phyloP scores from a whole-genome alignment of 2,113 vertebrate genomes.

The Datnioides undecimradiatus region DNA sequence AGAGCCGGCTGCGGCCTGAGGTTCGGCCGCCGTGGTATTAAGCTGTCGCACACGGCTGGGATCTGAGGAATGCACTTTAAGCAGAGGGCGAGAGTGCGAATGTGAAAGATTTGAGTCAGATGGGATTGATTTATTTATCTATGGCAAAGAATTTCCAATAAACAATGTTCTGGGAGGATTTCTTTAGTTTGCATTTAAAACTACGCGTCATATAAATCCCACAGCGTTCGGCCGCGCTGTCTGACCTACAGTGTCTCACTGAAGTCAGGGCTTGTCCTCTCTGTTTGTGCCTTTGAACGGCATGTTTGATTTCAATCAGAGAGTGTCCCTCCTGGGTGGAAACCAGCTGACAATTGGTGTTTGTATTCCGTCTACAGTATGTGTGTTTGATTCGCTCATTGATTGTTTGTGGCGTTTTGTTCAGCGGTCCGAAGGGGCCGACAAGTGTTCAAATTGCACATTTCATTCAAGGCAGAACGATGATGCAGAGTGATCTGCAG shows the following conservation, averaged over 20 bases:
- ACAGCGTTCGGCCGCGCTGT: not conserved
- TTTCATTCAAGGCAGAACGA: conserved; percentile 63
- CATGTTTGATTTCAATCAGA: conserved; percentile 51
- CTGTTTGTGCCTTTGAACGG: conserved; percentile 36
- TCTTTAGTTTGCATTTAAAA: conserved; percentile 5
- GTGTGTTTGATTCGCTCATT: conserved; percentile 57
- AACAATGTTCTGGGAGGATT: not conserved
- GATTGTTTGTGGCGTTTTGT: conserved; percentile 60
- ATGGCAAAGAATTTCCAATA: not conserved
- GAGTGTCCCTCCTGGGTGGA: conserved; percentile 17
- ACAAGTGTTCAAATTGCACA: conserved; percentile 68
- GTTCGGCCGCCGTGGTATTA: not conserved
- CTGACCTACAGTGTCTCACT: conserved; percentile 12
- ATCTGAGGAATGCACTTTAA: conserved; percentile 31
- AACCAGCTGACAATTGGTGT: conserved; percentile 44
- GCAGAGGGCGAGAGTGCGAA: conserved; percentile 10
- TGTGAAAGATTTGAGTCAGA: conserved; percentile 22
- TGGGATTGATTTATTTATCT: conserved; percentile 3
- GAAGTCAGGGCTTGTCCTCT: conserved; percentile 11
- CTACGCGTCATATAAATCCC: not conserved
- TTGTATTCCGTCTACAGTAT: conserved; percentile 53
- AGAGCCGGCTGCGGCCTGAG: conserved; percentile 25
- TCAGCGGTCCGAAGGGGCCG: conserved; percentile 41
- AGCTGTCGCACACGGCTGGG: not conserved
- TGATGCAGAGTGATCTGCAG: conserved; percentile 45